Percentiles rank a stretch among this genome's conserved stretches.
phyloP scores from a whole-genome alignment of 2,888 invertebrate genomes.

The Netelia virgata region DNA sequence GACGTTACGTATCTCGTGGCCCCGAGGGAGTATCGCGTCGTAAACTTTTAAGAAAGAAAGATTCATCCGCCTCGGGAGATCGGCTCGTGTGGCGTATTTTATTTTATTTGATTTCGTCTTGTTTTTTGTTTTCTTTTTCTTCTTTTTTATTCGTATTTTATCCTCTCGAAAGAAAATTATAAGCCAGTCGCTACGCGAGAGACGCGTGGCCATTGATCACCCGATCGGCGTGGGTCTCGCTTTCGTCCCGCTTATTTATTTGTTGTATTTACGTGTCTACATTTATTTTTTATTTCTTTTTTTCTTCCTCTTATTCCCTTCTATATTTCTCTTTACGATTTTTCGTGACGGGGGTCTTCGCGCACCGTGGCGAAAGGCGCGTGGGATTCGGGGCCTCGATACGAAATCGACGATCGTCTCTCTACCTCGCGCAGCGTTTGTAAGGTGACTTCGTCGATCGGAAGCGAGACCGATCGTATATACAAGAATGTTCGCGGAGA shows the following conservation, averaged over 20 bases:
- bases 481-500: constrained; percentile 40
- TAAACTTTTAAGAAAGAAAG: constrained; percentile 45
- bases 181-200: constrained; percentile 41
- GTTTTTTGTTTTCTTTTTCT: background rate
- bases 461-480: constrained; percentile 35
- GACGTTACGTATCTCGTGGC: background rate
- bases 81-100: background rate
- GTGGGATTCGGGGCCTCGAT: constrained; percentile 41
- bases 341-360: constrained; percentile 4
- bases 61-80: constrained; percentile 17
- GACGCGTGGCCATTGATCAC: constrained; percentile 32
- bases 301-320: background rate
- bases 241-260: constrained; percentile 18
- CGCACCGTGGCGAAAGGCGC: constrained; percentile 11
- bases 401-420: constrained; percentile 38
- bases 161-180: constrained; percentile 43
- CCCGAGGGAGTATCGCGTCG: constrained; percentile 28
- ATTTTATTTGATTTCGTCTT: too few species aligned
- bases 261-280: background rate
- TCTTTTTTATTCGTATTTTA: background rate
- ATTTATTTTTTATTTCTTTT: background rate
- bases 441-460: constrained; percentile 21
- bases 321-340: constrained; percentile 4
- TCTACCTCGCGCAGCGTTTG: background rate
- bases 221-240: constrained; percentile 30